Evolutionary conservation across 2,888 invertebrate species (phyloP).

Genomic region (Campoplex capitator): DNA sequence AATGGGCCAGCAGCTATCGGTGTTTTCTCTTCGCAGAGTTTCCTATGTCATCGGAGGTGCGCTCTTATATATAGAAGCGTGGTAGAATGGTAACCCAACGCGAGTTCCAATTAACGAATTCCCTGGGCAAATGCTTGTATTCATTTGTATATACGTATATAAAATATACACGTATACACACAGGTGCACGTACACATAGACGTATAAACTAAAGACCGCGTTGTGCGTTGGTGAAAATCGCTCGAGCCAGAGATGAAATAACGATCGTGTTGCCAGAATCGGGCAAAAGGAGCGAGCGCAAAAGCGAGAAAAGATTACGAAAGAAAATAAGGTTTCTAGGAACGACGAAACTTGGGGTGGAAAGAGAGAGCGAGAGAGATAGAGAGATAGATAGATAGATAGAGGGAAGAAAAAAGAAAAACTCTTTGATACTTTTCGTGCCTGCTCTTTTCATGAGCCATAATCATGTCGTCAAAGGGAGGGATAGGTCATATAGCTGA

Average conservation of each 20-base stretch:
- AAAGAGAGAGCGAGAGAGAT: conserved; percentile 3
- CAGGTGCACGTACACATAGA: neutral
- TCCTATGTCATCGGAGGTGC: conserved; percentile 51
- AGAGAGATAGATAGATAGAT: conserved; percentile 20
- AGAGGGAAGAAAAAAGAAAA: conserved; percentile 39
- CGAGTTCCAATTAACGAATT: conserved; percentile 68
- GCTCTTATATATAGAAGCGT: conserved; percentile 43
- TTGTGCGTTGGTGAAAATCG: conserved; percentile 20
- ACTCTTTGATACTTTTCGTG: conserved; percentile 54
- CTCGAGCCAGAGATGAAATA: conserved; percentile 42
- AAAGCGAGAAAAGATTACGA: conserved; percentile 44
- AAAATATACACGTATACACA: neutral
- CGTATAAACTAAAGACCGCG: neutral
- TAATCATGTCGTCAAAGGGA: conserved; percentile 37
- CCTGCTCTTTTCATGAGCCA: conserved; percentile 32
- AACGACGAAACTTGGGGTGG: neutral
- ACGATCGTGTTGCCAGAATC: conserved; percentile 55
- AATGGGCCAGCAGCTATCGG: conserved; percentile 23
- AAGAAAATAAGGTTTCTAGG: conserved; percentile 50
- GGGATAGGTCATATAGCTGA: neutral
- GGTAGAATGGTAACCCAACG: conserved; percentile 69
- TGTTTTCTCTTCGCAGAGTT: conserved; percentile 37
- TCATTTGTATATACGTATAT: conserved; percentile 21
- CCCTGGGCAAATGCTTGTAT: conserved; percentile 55
- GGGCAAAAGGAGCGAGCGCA: conserved; percentile 33